phyloP scores from a whole-genome alignment of 1,140 invertebrate species.

The silkworm (Bombyx mori) region DNA sequence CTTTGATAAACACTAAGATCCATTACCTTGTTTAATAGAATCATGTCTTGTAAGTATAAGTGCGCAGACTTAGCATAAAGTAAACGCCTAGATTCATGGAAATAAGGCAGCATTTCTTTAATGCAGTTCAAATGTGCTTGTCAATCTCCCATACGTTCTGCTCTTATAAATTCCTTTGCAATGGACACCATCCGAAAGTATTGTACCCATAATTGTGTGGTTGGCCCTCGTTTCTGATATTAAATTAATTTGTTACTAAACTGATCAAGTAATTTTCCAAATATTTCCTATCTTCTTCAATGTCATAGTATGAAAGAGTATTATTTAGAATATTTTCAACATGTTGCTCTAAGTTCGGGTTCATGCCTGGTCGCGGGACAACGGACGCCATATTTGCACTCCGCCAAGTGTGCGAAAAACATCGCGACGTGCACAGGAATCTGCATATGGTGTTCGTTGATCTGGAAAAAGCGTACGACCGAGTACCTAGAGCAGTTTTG shows the following conservation, averaged over 20 bases:
- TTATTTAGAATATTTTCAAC: constrained; percentile 22
- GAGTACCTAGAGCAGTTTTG: too few relatives aligned
- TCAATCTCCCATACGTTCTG: constrained; percentile 53
- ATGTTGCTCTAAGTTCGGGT: constrained; percentile 21
- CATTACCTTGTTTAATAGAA: constrained; percentile 26
- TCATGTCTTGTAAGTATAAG: constrained; percentile 54
- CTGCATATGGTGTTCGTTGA: too few relatives aligned
- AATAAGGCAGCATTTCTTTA: constrained; percentile 59
- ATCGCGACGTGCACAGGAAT: too few relatives aligned
- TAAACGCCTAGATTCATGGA: constrained; percentile 41
- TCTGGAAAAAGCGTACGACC: too few relatives aligned
- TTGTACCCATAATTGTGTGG: constrained; percentile 46
- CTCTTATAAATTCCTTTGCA: constrained; percentile 39
- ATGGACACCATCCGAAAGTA: constrained; percentile 46
- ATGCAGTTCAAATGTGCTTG: constrained; percentile 42
- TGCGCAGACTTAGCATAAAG: constrained; percentile 42
- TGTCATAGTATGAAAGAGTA: constrained; percentile 21
- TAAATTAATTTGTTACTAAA: constrained; percentile 37
- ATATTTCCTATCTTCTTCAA: constrained; percentile 32
- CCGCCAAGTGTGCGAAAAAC: too few relatives aligned
- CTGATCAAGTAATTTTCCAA: constrained; percentile 34
- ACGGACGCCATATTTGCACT: too few relatives aligned
- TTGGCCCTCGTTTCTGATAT: constrained; percentile 30
- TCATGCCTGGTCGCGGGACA: too few relatives aligned
- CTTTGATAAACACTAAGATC: constrained; percentile 40